Conservation (phyloP, 2,888 invertebrate genomes). For the Alloscopus bannaensis region DNA sequence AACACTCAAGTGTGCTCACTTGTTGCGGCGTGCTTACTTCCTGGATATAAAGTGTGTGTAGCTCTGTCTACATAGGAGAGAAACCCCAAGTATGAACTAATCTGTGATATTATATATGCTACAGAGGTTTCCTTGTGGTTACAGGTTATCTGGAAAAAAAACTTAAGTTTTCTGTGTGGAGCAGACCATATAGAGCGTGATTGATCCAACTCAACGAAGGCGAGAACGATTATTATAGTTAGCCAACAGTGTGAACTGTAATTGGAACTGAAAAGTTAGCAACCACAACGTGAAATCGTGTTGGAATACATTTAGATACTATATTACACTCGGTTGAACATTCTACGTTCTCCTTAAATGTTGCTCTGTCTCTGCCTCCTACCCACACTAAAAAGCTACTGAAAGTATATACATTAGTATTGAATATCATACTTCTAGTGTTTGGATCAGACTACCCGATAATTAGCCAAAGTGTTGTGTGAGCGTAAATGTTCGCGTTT, state of each 20-base stretch:
- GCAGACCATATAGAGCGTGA: too few species aligned
- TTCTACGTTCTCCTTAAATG: too few species aligned
- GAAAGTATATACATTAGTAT: background rate
- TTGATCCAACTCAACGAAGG: too few species aligned
- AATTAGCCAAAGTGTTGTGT: background rate
- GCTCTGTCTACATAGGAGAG: background rate
- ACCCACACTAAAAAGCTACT: background rate
- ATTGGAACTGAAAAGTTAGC: too few species aligned
- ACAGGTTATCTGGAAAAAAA: background rate
- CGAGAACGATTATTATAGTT: too few species aligned
- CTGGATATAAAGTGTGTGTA: constrained; percentile 24
- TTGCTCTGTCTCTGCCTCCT: background rate
- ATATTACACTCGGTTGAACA: too few species aligned
- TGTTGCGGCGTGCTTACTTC: constrained; percentile 33
- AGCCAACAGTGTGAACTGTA: too few species aligned
- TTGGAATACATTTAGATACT: too few species aligned
- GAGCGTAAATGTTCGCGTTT: background rate
- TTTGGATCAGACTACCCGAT: background rate
- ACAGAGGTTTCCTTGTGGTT: background rate
- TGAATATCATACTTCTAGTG: background rate
- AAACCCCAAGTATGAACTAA: background rate
- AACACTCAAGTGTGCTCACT: background rate
- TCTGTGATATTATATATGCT: background rate
- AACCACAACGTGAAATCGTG: too few species aligned
- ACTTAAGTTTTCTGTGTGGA: too few species aligned